phyloP scores from a whole-genome alignment of 2,113 vertebrate genomes.

The Erythrolamprus reginae region DNA sequence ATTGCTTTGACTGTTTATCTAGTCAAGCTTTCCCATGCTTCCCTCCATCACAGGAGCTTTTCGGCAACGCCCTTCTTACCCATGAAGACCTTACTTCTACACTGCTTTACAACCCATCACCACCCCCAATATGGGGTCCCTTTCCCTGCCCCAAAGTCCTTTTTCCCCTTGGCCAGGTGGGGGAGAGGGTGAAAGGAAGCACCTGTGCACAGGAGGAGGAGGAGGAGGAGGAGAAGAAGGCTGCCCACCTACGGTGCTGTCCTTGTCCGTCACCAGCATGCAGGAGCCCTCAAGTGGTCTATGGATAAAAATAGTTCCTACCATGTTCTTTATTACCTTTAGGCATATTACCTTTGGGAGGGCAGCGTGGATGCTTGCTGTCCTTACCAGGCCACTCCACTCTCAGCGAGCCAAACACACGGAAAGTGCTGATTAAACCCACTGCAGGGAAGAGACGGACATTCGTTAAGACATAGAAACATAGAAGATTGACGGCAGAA shows the following conservation, averaged over 20 bases:
- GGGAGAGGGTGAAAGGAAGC: constrained; percentile 4
- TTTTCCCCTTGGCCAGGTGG: neutral
- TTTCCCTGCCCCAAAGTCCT: accelerated
- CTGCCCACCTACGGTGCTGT: constrained; percentile 35
- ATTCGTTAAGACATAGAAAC: too few relatives aligned
- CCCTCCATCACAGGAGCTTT: too few relatives aligned
- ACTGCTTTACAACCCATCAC: too few relatives aligned
- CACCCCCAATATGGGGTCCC: too few relatives aligned
- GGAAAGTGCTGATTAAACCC: constrained; percentile 94
- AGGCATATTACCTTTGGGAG: constrained; percentile 99
- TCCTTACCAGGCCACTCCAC: constrained; percentile 99
- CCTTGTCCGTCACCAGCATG: constrained; percentile 65
- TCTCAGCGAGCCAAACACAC: constrained; percentile 91
- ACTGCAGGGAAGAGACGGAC: constrained; percentile 62
- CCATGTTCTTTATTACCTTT: constrained; percentile 94
- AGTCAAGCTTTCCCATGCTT: too few relatives aligned
- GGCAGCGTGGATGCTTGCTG: constrained; percentile 98
- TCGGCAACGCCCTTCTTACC: too few relatives aligned
- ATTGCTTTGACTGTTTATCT: too few relatives aligned
- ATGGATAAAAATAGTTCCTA: constrained; percentile 77
- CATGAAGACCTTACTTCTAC: too few relatives aligned
- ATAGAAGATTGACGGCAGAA: too few relatives aligned
- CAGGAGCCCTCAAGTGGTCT: constrained; percentile 63
- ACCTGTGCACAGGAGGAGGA: constrained; percentile 22
- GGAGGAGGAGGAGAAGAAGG: too few relatives aligned